Evolutionary conservation across 1,140 invertebrate species (phyloP).

Genomic region (Pygmarrhopalites habei): DNA sequence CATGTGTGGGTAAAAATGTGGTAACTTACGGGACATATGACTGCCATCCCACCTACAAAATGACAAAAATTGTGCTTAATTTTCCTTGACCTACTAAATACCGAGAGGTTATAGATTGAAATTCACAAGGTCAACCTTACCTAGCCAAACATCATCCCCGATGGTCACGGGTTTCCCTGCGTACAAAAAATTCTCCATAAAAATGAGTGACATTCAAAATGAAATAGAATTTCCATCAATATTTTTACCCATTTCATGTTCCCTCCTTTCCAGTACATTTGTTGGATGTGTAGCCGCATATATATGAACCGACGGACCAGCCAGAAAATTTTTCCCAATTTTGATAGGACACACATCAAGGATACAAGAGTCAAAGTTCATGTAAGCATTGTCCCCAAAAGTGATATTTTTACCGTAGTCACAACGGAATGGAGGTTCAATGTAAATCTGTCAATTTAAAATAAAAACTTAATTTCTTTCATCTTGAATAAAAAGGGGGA

Average conservation of each 20-base stretch:
- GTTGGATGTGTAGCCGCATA: conserved; percentile 36
- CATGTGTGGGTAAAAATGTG: too few relatives aligned
- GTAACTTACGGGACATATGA: too few relatives aligned
- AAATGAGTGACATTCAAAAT: too few relatives aligned
- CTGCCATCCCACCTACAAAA: too few relatives aligned
- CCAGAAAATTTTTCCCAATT: conserved; percentile 30
- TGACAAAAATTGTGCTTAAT: too few relatives aligned
- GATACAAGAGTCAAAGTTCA: conserved; percentile 39
- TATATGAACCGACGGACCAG: conserved; percentile 34
- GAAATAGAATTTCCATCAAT: too few relatives aligned
- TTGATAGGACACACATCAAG: conserved; percentile 33
- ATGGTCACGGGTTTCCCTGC: conserved; percentile 29
- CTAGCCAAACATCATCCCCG: conserved; percentile 39
- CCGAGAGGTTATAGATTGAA: too few relatives aligned
- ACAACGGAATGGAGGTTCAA: conserved; percentile 24
- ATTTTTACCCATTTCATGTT: conserved; percentile 1
- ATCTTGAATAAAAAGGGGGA: too few relatives aligned
- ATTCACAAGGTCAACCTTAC: too few relatives aligned
- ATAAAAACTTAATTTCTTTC: too few relatives aligned
- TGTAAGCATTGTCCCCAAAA: conserved; percentile 33
- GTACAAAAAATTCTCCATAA: too few relatives aligned
- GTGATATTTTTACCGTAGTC: conserved; percentile 34
- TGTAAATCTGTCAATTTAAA: conserved; percentile 4
- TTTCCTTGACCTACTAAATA: too few relatives aligned
- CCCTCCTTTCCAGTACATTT: conserved; percentile 20